Percentiles rank a stretch among this genome's conserved stretches.
Conservation (phyloP, 2,113 vertebrate genomes). For the Antechinus flavipes region DNA sequence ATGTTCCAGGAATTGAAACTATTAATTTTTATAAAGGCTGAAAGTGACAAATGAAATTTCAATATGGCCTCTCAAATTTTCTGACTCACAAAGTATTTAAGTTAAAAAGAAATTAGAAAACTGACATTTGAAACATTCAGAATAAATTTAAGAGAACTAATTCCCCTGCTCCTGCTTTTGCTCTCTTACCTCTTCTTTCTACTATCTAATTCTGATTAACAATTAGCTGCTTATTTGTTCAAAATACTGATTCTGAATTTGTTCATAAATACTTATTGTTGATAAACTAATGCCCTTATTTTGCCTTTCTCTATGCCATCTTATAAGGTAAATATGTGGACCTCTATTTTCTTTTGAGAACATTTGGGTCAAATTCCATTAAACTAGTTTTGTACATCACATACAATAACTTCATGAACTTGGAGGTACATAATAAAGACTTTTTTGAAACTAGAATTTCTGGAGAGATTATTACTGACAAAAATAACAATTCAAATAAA, state of each 20-base stretch:
- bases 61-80: conserved; percentile 1
- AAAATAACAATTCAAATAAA: not conserved
- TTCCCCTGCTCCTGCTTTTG: not conserved
- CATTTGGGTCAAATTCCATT: not conserved
- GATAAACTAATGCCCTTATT: not conserved
- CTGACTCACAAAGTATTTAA: conserved; percentile 3
- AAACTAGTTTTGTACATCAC: not conserved
- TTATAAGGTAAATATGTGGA: conserved; percentile 27
- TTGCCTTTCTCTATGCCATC: not conserved
- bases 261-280: conserved; percentile 8
- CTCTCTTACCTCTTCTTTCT: conserved; percentile 31
- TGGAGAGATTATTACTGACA: not conserved
- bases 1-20: not conserved
- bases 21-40: conserved; percentile 14
- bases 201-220: conserved; percentile 14
- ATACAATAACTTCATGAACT: not conserved
- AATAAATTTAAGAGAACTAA: conserved; percentile 20
- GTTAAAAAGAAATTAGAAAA: conserved; percentile 46
- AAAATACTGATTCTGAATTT: conserved; percentile 14
- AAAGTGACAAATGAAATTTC: conserved; percentile 35
- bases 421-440: not conserved
- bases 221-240: conserved; percentile 11
- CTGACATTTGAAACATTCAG: conserved; percentile 8
- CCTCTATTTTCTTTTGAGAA: not conserved
- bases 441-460: not conserved